Base-by-base conservation (phyloP, 2,797 vertebrate species). In the Helicolenus hilgendorfi region DNA sequence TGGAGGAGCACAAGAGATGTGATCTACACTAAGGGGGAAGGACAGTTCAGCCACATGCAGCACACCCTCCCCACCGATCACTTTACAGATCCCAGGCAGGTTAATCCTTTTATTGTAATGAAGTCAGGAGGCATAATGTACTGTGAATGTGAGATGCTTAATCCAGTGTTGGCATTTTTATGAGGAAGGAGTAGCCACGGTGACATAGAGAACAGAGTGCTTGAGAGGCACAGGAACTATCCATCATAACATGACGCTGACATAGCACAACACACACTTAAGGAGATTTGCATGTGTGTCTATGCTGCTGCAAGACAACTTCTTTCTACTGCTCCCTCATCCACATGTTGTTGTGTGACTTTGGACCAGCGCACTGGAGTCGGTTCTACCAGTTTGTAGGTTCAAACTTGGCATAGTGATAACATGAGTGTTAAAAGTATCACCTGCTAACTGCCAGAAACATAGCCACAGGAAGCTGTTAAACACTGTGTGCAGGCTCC, bases 41-140 rank as follows among this genome's bases (percentile, higher is more conserved):
- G 92, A 93, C 89, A 89, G 91, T 94, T 93, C 92, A 96, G 88
- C 81, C 80, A 53, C 82, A 31, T 78, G 75, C 81, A 56, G 35
- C 68, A 86, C 87, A 71, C 69, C 80, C 77, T 77, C 72, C 75
- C 85, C 77, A 82, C 92, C 84, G 77, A 95, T 94, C 91, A 81
- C 92, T 91, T 91, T 82, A 70, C 79, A 76, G 83, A 89, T 82
- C 86, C 68, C 59, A 36, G 79, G 86, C 91, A 95, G 95, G 96
- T 97, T 97, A 97, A 97, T 97, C 95, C 96, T 97, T 97, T 97
- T 96, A 97, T 97, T 97, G 95, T 97, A 97, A 97, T 97, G 95
- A 98, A 97, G 95, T 94, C 94, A 93, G 80, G 92, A 81, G 80
- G 78, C 88, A 91, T 94, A 93, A 96, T 96, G 93, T 88, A 95